Base-by-base conservation (phyloP, 37 sponge, comb jelly and placozoan species). In the Crambe crambe region DNA sequence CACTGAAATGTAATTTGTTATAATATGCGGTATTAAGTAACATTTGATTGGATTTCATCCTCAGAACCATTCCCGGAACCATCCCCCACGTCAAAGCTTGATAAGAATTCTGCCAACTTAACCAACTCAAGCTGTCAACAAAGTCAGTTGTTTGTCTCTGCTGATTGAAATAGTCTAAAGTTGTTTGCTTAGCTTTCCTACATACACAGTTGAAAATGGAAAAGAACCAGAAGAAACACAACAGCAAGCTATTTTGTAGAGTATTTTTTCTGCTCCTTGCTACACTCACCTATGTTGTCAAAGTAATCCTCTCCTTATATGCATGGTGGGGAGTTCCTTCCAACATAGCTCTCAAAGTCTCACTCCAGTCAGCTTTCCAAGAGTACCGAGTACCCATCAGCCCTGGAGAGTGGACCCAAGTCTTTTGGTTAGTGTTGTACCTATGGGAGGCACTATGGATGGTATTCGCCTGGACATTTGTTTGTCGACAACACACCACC, bases 391-490 rank as follows among this genome's bases (percentile, higher is more conserved):
- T 66, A 15, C 37, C 80, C 39, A 32, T 79, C 29, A 62, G 70
- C 2, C 85, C 90, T 0, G 71, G 41, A 1, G 75, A 65, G 0
- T 89, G 90, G 90, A 79, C 85, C 32, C 79, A 73, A 42, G 74
- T 77, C 15, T 51, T 75, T 1, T 89, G 90, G 90, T 63, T 73
- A 6, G 58, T 84, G n/a, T 63, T 84, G 20, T 89, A 61, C 72
- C n/a, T 59, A 0, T 84, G 70, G 70, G 84, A 89, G 73, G 69
- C 29, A 5, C 22, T 83, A 2, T 74, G 76, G 90, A 20, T 84
- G 3, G 0, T 84, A 32, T 83, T 83, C 37, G 85, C 69, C 3
- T 89, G 90, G 85, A 61, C 40, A 10, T 84, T 83, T 68, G 66
- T 72, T 40, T 75, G 41, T 44, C 60, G 81, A 6, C 80, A 85